Base-by-base conservation (phyloP, 1,140 invertebrate genomes). In the Acromyrmex heyeri region DNA sequence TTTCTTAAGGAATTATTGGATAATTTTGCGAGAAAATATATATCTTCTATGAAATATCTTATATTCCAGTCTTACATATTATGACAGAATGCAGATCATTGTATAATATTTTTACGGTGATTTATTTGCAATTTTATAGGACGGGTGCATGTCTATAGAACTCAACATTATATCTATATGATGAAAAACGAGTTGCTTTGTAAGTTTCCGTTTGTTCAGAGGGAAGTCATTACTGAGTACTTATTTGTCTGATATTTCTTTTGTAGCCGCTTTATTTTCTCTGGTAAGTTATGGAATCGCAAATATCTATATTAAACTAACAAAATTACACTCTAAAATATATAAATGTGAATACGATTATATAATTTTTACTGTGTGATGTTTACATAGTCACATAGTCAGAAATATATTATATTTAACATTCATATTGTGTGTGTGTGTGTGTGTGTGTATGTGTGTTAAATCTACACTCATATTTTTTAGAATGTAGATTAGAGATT, bases 101-200 rank as follows among this genome's bases (percentile, higher is more conserved):
- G 8, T 24, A 24, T 55, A n/a, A 73, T 16, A 79, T 50, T 53
- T 81, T 53, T 62, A 27, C 16, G 24, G 10, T 14, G 21, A 87
- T 86, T 70, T 78, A 50, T 44, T 64, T 10, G 57, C 34, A 38
- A 70, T 65, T 87, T 44, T 55, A 24, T 6, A 24, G 8, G 5
- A 62, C n/a, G 21, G 50, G 14, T 16, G n/a, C 4, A 44, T 18
- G 7, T 21, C 14, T 59, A 12, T 59, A 75, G 70, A 85, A 27
- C 67, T 70, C 81, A 85, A 77, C 85, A 67, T 81, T 61, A 65
- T 67, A 55, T 65, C 16, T 50, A 8, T 57, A 81, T 73, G 75
- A 87, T 73, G 53, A 87, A 88, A 67, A 61, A 77, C 30, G 12
- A n/a, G 2, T 34, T 64, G 38, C 57, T n/a, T 79, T 75, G 44